Evolutionary conservation across 2,797 vertebrate genomes (phyloP).

Genomic region (Florisuga fusca): DNA sequence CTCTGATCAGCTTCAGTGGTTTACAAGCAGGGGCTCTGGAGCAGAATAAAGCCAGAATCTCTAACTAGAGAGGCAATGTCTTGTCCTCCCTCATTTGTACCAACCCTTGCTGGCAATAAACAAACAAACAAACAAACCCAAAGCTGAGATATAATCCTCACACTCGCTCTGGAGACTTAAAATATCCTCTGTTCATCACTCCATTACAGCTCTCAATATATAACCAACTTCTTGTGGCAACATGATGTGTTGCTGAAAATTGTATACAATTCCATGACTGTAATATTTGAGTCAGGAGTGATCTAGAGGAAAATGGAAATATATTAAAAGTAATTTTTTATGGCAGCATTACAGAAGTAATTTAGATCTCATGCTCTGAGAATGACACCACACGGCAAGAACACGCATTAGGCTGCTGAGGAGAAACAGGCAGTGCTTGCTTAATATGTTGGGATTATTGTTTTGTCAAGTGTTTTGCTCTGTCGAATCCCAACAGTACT

Average conservation of each 20-base stretch:
- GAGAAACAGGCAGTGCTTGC: not conserved
- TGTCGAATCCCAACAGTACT: not conserved
- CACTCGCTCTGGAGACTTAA: not conserved
- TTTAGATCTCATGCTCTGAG: not conserved
- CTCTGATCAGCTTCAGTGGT: not conserved
- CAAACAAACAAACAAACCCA: not conserved
- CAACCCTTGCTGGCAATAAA: not conserved
- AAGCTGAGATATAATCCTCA: not conserved
- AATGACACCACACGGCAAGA: not conserved
- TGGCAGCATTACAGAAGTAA: not conserved
- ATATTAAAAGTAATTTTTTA: not conserved
- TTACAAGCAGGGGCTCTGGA: not conserved
- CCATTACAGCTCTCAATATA: not conserved
- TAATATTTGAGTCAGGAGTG: not conserved
- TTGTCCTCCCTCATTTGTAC: not conserved
- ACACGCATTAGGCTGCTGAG: not conserved
- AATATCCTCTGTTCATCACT: not conserved
- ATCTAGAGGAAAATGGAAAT: not conserved
- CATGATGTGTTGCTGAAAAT: not conserved
- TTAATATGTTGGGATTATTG: not conserved
- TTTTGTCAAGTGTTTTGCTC: not conserved
- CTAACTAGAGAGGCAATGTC: not conserved
- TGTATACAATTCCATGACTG: not conserved
- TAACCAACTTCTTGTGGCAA: not conserved
- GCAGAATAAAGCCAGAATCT: not conserved